Percentiles rank a stretch among this genome's conserved stretches.
These are phyloP conservation scores for Elanus axillaris DNA, from an alignment of 2,113 vertebrate genomes.

Conservation along the genomic window DNA sequence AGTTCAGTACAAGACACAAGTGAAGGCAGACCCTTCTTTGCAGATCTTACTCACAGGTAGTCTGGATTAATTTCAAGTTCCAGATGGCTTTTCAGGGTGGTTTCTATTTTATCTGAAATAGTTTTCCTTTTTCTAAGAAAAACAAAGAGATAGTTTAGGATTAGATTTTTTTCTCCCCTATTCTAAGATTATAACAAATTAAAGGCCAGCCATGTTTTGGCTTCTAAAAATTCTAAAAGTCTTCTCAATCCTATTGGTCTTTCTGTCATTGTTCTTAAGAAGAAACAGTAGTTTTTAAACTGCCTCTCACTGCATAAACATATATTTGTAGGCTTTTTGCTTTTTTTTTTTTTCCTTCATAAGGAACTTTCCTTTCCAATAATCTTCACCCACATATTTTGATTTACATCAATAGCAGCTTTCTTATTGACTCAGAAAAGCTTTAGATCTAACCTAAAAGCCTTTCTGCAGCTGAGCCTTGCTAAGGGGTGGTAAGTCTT, in stretches of 20 bases:
- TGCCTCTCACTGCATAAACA: not conserved
- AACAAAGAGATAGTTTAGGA: not conserved
- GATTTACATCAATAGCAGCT: not conserved
- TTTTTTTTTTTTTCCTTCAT: not conserved
- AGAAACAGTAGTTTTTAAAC: not conserved
- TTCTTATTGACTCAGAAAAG: slow-evolving; percentile 1
- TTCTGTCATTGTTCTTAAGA: not conserved
- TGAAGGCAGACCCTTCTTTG: not conserved
- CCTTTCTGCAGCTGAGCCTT: not conserved
- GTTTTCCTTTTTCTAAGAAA: slow-evolving; percentile 2
- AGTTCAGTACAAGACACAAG: not conserved
- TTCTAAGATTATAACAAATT: not conserved
- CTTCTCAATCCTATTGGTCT: not conserved
- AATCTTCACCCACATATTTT: not conserved
- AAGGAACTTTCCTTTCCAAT: not conserved
- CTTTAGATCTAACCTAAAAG: slow-evolving; percentile 28
- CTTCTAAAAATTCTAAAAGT: not conserved
- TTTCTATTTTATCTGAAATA: slow-evolving; percentile 2
- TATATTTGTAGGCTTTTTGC: not conserved
- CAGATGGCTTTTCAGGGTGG: not conserved
- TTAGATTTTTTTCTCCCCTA: not conserved
- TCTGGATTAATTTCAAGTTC: slow-evolving; percentile 8
- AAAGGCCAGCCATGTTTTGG: not conserved
- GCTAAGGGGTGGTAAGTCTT: not conserved
- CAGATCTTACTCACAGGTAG: not conserved